Evolutionary conservation across 2,888 invertebrate species (phyloP).

Genomic region (Drosophila anomelani): DNA sequence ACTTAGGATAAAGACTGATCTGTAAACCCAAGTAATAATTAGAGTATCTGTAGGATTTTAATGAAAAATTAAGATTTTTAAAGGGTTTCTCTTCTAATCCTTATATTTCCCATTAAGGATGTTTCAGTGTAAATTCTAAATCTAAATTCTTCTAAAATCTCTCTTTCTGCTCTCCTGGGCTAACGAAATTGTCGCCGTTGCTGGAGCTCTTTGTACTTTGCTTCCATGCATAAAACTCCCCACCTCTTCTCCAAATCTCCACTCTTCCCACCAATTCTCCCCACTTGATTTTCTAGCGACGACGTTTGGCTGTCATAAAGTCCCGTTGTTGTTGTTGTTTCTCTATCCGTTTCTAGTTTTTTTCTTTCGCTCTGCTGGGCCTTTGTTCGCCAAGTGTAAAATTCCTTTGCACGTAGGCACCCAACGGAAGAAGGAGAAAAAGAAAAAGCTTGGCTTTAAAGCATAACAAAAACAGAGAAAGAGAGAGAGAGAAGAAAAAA

Average conservation of each 20-base stretch:
- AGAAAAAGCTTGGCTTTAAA: conserved; percentile 65
- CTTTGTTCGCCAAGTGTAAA: conserved; percentile 73
- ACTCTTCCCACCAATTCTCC: conserved; percentile 42
- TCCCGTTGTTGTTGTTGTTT: conserved; percentile 73
- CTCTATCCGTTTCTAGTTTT: conserved; percentile 51
- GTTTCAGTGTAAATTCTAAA: conserved; percentile 57
- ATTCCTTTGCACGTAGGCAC: conserved; percentile 78
- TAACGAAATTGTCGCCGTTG: conserved; percentile 39
- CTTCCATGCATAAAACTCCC: conserved; percentile 50
- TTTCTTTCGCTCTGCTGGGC: conserved; percentile 54
- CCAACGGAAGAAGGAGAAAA: conserved; percentile 24
- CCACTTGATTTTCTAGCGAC: conserved; percentile 75
- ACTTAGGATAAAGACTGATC: too few relatives aligned
- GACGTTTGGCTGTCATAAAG: conserved; percentile 67
- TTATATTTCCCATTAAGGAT: not conserved
- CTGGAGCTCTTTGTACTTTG: conserved; percentile 43
- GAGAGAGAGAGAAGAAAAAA: conserved; percentile 7
- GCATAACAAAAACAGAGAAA: conserved; percentile 31
- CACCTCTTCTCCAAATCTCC: conserved; percentile 33
- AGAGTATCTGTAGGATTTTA: not conserved
- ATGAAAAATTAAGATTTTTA: not conserved
- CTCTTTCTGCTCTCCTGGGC: conserved; percentile 44
- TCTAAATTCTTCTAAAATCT: conserved; percentile 46
- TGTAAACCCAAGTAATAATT: too few relatives aligned
- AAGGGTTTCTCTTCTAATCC: not conserved